Evolutionary conservation across 2,888 invertebrate genomes (phyloP), one percentile per base, ranked within the genome.

Genomic region (Lysandra coridon): DNA sequence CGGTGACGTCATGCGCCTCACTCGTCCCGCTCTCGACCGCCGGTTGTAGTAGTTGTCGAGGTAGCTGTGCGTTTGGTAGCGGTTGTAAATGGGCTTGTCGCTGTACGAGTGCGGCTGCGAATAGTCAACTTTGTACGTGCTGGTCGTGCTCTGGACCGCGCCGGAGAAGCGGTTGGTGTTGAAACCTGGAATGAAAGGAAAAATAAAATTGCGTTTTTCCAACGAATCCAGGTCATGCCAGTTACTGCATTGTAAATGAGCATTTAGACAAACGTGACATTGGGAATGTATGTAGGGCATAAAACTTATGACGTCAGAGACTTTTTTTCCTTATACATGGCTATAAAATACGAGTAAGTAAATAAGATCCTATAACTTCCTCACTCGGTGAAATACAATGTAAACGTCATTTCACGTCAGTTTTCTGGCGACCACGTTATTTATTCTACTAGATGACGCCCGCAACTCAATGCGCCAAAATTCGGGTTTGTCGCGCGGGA

Each of bases 121-220:
- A 84, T 94, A 95, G 86, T 95, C 95, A 83, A 93, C 94, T 87
- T 95, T 94, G 88, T 95, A 95, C 49, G 92, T 90, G 84, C 89
- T 92, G 33, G 95, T 93, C 60, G 94, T 92, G 83, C 93, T 94
- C 82, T 94, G 93, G 30, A 93, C 87, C 49, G 88, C 87, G 37
- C 88, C 87, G 1, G 91, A 89, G 85, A 88, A 92, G 82, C 93
- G 86, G 82, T 93, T 93, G 37, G 91, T 88, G 85, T 89, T 92
- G 88, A 90, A 94, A 57, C 91, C 95, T 95, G 91, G 53, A 85
- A 87, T 57, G 17, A 57, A 17, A 17, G 3, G 14, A 57, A 17
- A 4, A 17, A 17, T 17, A 17, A 17, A 17, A 57, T 14, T 57
- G 57, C 57, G 57, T 57, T 57, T 57, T 17, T 57, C 57, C 57